A percentile compares a stretch with the other conserved stretches of the same genome.
Evolutionary conservation across 1,140 invertebrate genomes (phyloP).

Genomic region (Pomacea maculata): DNA sequence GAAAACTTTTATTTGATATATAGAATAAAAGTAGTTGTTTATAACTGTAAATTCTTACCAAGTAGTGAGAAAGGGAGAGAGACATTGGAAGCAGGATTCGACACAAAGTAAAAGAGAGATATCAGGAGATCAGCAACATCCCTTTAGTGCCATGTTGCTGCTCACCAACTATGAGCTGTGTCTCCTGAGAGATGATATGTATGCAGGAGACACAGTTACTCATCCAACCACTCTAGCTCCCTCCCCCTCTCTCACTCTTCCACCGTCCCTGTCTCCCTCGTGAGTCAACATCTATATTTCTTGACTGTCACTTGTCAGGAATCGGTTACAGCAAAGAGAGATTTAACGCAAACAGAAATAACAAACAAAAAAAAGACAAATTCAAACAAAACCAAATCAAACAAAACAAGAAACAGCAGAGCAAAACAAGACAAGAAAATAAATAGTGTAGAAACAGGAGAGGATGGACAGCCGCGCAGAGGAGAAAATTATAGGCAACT

Average conservation of each 20-base stretch:
- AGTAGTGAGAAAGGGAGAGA: slow-evolving; percentile 8
- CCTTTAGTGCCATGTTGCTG: neutral
- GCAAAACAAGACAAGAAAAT: neutral
- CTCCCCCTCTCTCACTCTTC: neutral
- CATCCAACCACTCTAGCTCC: neutral
- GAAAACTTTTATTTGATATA: no score
- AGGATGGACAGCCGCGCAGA: neutral
- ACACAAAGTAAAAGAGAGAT: slow-evolving; percentile 9
- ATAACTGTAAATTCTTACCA: no score
- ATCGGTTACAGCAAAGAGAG: no score
- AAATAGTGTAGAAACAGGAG: neutral
- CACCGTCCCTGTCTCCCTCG: neutral
- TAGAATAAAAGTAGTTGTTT: no score
- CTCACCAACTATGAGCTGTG: no score
- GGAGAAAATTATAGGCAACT: neutral
- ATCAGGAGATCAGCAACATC: no score
- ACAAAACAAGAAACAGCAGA: neutral
- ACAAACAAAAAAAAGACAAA: neutral
- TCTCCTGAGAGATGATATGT: no score
- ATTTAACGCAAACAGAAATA: neutral
- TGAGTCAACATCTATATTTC: neutral
- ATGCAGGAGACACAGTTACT: neutral
- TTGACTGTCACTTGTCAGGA: no score
- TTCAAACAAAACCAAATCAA: neutral
- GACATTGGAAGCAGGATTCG: slow-evolving; percentile 6